phyloP scores from a whole-genome alignment of 2,113 vertebrate genomes.

The Misgurnus mizolepis region DNA sequence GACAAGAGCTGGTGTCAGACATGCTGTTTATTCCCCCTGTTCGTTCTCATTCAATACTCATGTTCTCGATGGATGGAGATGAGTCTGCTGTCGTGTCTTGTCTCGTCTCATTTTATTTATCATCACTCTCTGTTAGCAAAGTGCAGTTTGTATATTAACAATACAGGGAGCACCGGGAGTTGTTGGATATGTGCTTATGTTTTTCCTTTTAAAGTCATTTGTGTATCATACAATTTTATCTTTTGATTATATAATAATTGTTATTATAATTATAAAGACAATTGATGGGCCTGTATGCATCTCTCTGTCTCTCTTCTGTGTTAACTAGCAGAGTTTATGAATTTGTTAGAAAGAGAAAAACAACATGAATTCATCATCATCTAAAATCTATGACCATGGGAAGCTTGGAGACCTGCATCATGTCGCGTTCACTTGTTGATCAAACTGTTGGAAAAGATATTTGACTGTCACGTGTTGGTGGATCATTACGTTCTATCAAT shows the following conservation, averaged over 20 bases:
- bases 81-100: slow-evolving; percentile 47
- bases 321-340: slow-evolving; percentile 59
- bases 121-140: slow-evolving; percentile 45
- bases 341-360: slow-evolving; percentile 56
- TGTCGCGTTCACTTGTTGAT: slow-evolving; percentile 51
- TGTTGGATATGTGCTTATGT: slow-evolving; percentile 67
- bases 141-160: slow-evolving; percentile 58
- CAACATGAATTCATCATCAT: slow-evolving; percentile 36
- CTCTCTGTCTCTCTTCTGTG: slow-evolving; percentile 56
- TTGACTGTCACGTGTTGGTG: slow-evolving; percentile 59
- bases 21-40: slow-evolving; percentile 16
- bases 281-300: slow-evolving; percentile 70
- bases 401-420: slow-evolving; percentile 53
- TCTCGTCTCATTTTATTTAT: slow-evolving; percentile 62
- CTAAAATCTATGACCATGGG: slow-evolving; percentile 43
- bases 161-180: slow-evolving; percentile 52
- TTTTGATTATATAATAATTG: slow-evolving; percentile 71
- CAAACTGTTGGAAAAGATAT: slow-evolving; percentile 52
- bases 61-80: slow-evolving; percentile 33
- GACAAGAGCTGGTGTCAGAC: slow-evolving; percentile 42
- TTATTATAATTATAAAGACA: slow-evolving; percentile 73
- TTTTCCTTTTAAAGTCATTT: slow-evolving; percentile 70
- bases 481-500: slow-evolving; percentile 54
- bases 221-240: slow-evolving; percentile 73
- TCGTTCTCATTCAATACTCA: slow-evolving; percentile 31